Evolutionary conservation across 2,888 invertebrate species (phyloP), one percentile per base, ranked within the genome.

Genomic region (Neuroscelio doddi): DNA sequence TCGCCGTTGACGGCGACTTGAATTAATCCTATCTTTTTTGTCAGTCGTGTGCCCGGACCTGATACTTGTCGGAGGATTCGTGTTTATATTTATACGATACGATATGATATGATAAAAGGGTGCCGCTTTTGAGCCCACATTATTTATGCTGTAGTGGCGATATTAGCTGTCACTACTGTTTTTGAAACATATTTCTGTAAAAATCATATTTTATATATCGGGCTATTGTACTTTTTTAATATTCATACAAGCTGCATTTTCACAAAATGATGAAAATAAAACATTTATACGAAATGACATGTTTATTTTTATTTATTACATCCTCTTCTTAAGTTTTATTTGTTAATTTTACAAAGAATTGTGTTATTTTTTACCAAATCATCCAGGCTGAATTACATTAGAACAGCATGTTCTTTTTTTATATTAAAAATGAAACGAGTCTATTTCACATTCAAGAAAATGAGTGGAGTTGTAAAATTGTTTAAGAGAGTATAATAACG

Each of bases 141-240:
- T 39, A 57, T 57, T 62, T 66, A 50, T 41, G 3, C 44, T 52
- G 44, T 69, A 73, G 64, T 69, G 74, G 62, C 69, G 70, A 74
- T 62, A 68, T 71, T 21, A 3, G 21, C 21, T 5, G 5, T 5
- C 21, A 5, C 21, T 21, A 5, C 21, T 2, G 21, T 38, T 38
- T 38, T 38, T 17, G 10, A 63, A 69, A 71, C 77, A 77, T 77
- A 81, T 75, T 80, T 79, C 73, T 82, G 78, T 80, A 82, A 80
- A 80, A 79, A 78, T 79, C 76, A 81, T 83, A 82, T 83, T 83
- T 82, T 83, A 79, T 83, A 83, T 80, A 82, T 81, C 81, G 78
- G 83, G 83, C 81, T 83, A 80, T 78, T 82, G 80, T 83, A 83
- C 82, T 83, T 83, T 83, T 82, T 81, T 81, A 82, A 81, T 74